These are phyloP conservation scores for rabbit (Oryctolagus cuniculus) DNA, from an alignment of 2,113 vertebrate species.

Conservation along the genomic window mOryCun1.1 NC_091438.1:71222501-71223000, in stretches of 20 bases:
- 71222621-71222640: not conserved
- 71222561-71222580: not conserved
- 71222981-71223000: constrained; percentile 43
- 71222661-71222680: not conserved
- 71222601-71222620: not conserved
- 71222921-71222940: constrained; percentile 54
- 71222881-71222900: constrained; percentile 36
- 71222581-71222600: not conserved
- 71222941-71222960: constrained; percentile 46
- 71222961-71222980: not conserved
- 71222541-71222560: not conserved
- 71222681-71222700: not conserved
- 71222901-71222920: not conserved
- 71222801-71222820: constrained; percentile 39
- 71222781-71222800: not conserved
- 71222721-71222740: not conserved
- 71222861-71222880: constrained; percentile 55
- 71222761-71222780: not conserved
- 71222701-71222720: not conserved
- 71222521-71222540: not conserved
- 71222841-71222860: not conserved
- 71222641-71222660: not conserved
- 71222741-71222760: not conserved
- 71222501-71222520: not conserved
- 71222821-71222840: not conserved